Percentiles rank a stretch among this genome's conserved stretches.
phyloP scores from a whole-genome alignment of 2,113 vertebrate genomes.

The Alethe diademata region DNA sequence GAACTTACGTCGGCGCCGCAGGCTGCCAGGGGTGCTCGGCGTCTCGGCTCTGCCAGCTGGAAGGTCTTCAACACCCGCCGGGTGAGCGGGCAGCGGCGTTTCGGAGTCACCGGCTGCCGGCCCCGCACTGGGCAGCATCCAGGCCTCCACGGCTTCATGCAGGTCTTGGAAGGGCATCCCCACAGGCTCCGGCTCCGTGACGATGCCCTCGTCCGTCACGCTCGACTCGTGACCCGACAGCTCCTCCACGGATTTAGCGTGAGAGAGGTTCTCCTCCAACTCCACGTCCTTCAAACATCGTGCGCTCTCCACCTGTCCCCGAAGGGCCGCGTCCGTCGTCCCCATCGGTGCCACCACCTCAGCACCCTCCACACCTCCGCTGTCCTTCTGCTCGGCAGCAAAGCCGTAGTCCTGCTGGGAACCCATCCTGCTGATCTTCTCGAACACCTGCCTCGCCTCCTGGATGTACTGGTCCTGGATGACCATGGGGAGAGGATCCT shows the following conservation, averaged over 20 bases:
- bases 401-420: constrained; percentile 74
- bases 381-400: constrained; percentile 67
- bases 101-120: constrained; percentile 18
- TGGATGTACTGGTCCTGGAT: constrained; percentile 90
- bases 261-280: constrained; percentile 72
- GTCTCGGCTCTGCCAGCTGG: constrained; percentile 70
- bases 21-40: constrained; percentile 82
- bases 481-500: constrained; percentile 77
- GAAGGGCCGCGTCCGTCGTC: not conserved
- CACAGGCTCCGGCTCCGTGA: constrained; percentile 85
- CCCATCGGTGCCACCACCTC: constrained; percentile 9
- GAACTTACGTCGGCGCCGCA: constrained; percentile 88
- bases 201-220: constrained; percentile 95
- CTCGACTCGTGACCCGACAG: constrained; percentile 90
- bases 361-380: constrained; percentile 47
- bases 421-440: constrained; percentile 92
- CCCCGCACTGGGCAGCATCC: constrained; percentile 57
- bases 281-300: constrained; percentile 61
- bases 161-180: constrained; percentile 73
- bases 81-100: not conserved
- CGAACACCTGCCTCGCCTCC: constrained; percentile 93
- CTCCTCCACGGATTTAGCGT: constrained; percentile 83
- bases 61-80: constrained; percentile 23
- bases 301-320: constrained; percentile 4
- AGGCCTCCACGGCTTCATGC: constrained; percentile 71